phyloP scores from a whole-genome alignment of 2,797 vertebrate genomes.

The Gobio occitaniae region DNA sequence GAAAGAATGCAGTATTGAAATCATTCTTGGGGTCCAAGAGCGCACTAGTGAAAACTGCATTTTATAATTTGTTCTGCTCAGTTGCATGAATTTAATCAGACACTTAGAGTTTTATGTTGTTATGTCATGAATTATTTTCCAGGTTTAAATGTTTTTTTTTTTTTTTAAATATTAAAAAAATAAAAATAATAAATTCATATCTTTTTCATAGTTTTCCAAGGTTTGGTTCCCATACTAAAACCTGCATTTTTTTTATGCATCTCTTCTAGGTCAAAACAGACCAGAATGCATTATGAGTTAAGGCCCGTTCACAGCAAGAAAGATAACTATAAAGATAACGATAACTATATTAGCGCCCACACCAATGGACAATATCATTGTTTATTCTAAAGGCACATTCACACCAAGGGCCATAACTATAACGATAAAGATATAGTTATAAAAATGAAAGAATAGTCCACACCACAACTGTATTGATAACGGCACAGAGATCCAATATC shows the following conservation, averaged over 20 bases:
- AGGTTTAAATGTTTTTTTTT: too few species aligned
- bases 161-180: too few species aligned
- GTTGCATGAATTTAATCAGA: too few species aligned
- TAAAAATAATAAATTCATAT: not conserved
- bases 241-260: not conserved
- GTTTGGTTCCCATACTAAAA: not conserved
- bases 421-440: not conserved
- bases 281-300: not conserved
- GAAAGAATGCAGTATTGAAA: not conserved
- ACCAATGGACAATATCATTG: too few species aligned
- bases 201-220: too few species aligned
- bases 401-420: not conserved
- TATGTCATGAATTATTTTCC: too few species aligned
- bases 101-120: too few species aligned
- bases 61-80: not conserved
- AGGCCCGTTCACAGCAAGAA: not conserved
- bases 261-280: not conserved
- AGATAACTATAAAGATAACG: not conserved
- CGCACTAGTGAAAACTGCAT: not conserved
- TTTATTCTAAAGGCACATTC: not conserved
- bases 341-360: too few species aligned
- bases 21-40: not conserved
- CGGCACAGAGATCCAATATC: too few species aligned
- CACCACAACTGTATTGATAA: too few species aligned
- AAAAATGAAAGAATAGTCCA: too few species aligned